Evolutionary conservation across 2,797 vertebrate genomes (phyloP), one percentile per base, ranked within the genome.

Genomic region (Sparidentex hasta): DNA sequence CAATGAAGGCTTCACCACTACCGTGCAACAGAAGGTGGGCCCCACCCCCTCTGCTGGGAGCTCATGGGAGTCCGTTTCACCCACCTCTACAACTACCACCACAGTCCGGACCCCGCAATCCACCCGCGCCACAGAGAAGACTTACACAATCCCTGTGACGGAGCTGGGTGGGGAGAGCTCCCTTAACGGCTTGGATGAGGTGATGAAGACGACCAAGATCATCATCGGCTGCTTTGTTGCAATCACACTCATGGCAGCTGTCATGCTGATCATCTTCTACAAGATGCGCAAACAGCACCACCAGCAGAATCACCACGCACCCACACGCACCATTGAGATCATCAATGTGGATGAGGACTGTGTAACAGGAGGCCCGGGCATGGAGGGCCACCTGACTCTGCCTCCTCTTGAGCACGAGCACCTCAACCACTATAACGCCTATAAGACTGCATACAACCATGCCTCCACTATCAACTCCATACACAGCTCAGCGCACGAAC

Each of bases 281-380:
- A 99, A 99, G 95, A 99, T 99, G 98, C 96, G 98, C 82, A 99
- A 99, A 85, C 98, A 99, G 92, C 98, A 99, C 94, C 98, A 99
- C 94, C 96, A 98, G 93, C 98, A 99, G 92, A 99, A 96, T 87
- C 98, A 99, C 85, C 97, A 99, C 0, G 97, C 97, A 67, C 98
- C 98, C 14, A 97, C 97, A 0, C 96, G 98, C 92, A 98, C 97
- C 95, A 98, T 99, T 85, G 98, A 99, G 92, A 99, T 99, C 88
- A 99, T 99, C 88, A 99, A 98, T 17, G 97, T 99, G 93, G 98
- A 99, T 46, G 98, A 99, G 94, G 98, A 99, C 93, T 96, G 95
- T 13, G 97, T 99, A 81, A 96, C 98, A 3, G 97, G 97, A 78
- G 97, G 97, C 78, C 95, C 97, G 0, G 96, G 97, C 64, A 95